phyloP scores from a whole-genome alignment of 2,888 invertebrate genomes.

The Baronia brevicornis region DNA sequence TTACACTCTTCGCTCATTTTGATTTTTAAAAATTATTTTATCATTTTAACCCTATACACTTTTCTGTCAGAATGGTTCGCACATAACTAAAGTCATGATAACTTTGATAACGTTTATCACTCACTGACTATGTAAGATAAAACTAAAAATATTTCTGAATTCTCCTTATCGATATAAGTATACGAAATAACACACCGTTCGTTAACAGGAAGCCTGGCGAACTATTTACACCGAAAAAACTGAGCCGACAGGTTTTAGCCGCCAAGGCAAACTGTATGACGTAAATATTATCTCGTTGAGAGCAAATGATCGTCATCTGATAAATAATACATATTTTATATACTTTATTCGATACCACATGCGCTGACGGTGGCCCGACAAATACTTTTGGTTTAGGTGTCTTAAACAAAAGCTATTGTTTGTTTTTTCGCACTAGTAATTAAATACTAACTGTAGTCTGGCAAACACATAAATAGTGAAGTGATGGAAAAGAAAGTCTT shows the following conservation, averaged over 20 bases:
- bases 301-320: slow-evolving; percentile 26
- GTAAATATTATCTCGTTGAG: slow-evolving; percentile 44
- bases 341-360: slow-evolving; percentile 29
- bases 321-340: slow-evolving; percentile 27
- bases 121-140: slow-evolving; percentile 44
- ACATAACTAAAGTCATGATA: slow-evolving; percentile 30
- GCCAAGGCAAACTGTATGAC: slow-evolving; percentile 52
- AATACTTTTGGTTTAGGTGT: slow-evolving; percentile 53
- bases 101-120: slow-evolving; percentile 44
- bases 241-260: slow-evolving; percentile 55
- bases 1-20: slow-evolving; percentile 34
- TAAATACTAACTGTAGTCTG: slow-evolving; percentile 34
- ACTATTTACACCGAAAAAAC: slow-evolving; percentile 64
- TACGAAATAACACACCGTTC: slow-evolving; percentile 36
- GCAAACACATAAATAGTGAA: slow-evolving; percentile 32
- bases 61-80: slow-evolving; percentile 31
- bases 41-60: slow-evolving; percentile 26
- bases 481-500: slow-evolving; percentile 36
- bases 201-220: slow-evolving; percentile 42
- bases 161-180: slow-evolving; percentile 28
- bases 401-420: slow-evolving; percentile 68
- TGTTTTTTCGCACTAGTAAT: slow-evolving; percentile 55
- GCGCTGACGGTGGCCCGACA: slow-evolving; percentile 42
- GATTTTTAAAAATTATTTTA: slow-evolving; percentile 23
- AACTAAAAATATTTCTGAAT: slow-evolving; percentile 35